phyloP scores from a whole-genome alignment of 2,113 vertebrate genomes.

The Megaceryle torquata region DNA sequence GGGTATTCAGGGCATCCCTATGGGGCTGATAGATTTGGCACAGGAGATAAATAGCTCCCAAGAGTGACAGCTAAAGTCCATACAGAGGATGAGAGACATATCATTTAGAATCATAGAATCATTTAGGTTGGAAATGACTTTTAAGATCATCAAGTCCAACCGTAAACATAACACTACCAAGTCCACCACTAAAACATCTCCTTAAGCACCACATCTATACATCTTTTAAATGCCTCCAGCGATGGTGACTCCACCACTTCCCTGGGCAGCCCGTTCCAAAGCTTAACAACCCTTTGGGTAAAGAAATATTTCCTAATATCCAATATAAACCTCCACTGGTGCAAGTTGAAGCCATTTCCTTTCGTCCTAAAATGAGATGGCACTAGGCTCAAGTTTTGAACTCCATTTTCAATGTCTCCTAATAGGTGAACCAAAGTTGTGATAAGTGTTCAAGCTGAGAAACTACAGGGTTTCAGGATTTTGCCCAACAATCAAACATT shows the following conservation, averaged over 20 bases:
- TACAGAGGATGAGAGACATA: not conserved
- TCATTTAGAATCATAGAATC: not conserved
- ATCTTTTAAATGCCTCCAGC: not conserved
- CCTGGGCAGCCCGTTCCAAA: not conserved
- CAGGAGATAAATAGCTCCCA: not conserved
- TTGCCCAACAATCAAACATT: not conserved
- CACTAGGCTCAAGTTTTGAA: not conserved
- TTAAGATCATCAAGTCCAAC: rapidly evolving
- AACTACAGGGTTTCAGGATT: not conserved
- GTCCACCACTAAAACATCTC: not conserved
- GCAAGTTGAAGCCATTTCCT: not conserved
- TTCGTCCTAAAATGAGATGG: not conserved
- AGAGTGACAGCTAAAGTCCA: not conserved
- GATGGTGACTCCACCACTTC: not conserved
- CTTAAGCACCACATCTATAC: not conserved
- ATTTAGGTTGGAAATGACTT: not conserved
- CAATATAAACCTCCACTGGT: not conserved
- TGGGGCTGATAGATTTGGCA: not conserved
- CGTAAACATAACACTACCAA: not conserved
- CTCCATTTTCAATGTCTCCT: not conserved
- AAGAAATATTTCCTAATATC: not conserved
- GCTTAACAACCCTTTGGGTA: not conserved
- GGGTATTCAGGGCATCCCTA: not conserved
- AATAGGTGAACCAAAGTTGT: not conserved
- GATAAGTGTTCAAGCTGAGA: not conserved